Evolutionary conservation across 2,888 invertebrate species (phyloP).

Genomic region (Habrosyne pyritoides): DNA sequence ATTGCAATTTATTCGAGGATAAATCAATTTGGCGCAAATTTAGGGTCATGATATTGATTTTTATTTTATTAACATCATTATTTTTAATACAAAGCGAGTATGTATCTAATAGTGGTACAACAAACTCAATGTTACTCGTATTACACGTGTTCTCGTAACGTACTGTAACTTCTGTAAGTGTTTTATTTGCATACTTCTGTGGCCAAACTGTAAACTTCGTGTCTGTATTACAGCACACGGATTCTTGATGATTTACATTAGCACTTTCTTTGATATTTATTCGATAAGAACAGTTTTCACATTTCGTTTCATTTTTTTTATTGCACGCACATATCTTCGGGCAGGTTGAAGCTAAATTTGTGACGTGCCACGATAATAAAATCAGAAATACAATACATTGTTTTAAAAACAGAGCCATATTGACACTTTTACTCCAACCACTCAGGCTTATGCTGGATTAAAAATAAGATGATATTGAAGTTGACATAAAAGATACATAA

Average conservation of each 20-base stretch:
- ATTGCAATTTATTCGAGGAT: slow-evolving; percentile 82
- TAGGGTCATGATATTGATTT: slow-evolving; percentile 54
- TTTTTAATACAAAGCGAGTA: slow-evolving; percentile 60
- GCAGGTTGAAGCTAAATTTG: slow-evolving; percentile 60
- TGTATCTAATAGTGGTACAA: slow-evolving; percentile 57
- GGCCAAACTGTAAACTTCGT: slow-evolving; percentile 43
- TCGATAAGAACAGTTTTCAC: slow-evolving; percentile 67
- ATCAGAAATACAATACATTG: slow-evolving; percentile 64
- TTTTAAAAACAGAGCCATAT: slow-evolving; percentile 69
- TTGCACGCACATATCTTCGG: slow-evolving; percentile 58
- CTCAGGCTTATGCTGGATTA: slow-evolving; percentile 64
- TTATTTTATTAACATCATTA: slow-evolving; percentile 59
- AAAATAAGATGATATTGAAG: slow-evolving; percentile 62
- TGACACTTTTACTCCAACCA: background rate
- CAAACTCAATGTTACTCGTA: slow-evolving; percentile 50
- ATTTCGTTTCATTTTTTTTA: slow-evolving; percentile 50
- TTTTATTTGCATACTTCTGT: slow-evolving; percentile 60
- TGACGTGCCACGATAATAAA: slow-evolving; percentile 64
- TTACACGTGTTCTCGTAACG: slow-evolving; percentile 57
- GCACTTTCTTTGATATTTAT: slow-evolving; percentile 60
- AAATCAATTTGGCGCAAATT: slow-evolving; percentile 84
- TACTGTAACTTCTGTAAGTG: slow-evolving; percentile 55
- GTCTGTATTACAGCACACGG: slow-evolving; percentile 63
- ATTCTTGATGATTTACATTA: slow-evolving; percentile 45
- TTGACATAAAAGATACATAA: slow-evolving; percentile 55